Percentiles rank a stretch among this genome's conserved stretches.
phyloP scores from a whole-genome alignment of 2,797 vertebrate species.

The Pseudomugil gertrudae region DNA sequence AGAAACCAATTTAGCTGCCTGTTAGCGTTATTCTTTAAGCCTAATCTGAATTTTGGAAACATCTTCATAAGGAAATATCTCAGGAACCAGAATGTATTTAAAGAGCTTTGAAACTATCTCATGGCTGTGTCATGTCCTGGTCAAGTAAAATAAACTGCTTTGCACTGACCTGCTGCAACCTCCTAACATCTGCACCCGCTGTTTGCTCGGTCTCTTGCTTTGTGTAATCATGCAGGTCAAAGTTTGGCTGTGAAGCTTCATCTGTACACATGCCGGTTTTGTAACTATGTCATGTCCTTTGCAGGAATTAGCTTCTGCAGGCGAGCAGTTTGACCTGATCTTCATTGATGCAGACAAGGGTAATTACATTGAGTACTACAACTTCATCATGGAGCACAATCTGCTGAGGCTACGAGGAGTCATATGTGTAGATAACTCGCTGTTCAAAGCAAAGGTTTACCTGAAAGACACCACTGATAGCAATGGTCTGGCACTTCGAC shows the following conservation, averaged over 20 bases:
- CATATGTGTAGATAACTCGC: constrained; percentile 84
- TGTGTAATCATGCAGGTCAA: constrained; percentile 6
- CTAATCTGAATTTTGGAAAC: too few relatives aligned
- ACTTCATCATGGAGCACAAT: constrained; percentile 86
- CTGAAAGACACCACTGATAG: constrained; percentile 79
- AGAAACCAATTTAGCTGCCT: too few relatives aligned
- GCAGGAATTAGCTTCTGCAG: constrained; percentile 79
- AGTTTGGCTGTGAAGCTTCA: neutral
- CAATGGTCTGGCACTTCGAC: constrained; percentile 81
- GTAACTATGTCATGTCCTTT: constrained; percentile 13
- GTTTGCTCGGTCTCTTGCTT: neutral
- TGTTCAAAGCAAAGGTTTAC: constrained; percentile 86
- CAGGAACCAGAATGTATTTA: too few relatives aligned
- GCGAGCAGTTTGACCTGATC: constrained; percentile 86
- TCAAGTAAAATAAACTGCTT: neutral
- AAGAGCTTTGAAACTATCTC: neutral
- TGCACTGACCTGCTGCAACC: too few relatives aligned
- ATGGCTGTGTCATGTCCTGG: neutral
- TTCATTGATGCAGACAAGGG: constrained; percentile 88
- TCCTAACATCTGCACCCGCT: neutral
- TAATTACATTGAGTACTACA: constrained; percentile 86
- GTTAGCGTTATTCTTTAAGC: too few relatives aligned
- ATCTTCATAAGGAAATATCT: too few relatives aligned
- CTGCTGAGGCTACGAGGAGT: constrained; percentile 82
- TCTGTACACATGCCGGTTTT: neutral